Evolutionary conservation across 1,140 invertebrate genomes (phyloP).

Genomic region (Planococcus citri): DNA sequence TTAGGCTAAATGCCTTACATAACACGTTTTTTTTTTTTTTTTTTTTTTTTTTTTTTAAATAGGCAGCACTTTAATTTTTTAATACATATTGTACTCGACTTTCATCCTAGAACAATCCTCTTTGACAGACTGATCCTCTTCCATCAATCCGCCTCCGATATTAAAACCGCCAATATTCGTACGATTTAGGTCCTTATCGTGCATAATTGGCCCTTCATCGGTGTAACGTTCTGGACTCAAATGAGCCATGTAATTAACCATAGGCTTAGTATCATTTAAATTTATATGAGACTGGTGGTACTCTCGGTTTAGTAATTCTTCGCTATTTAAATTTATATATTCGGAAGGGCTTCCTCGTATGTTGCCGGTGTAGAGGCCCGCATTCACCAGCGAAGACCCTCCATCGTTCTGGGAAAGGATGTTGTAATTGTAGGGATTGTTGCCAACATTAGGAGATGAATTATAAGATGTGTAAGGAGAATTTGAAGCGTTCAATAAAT

Average conservation of each 20-base stretch:
- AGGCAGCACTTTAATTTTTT: not conserved
- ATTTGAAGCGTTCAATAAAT: slow-evolving; percentile 53
- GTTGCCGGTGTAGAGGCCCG: not conserved
- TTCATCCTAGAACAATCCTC: slow-evolving; percentile 4
- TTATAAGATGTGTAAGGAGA: slow-evolving; percentile 35
- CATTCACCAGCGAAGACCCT: slow-evolving; percentile 4
- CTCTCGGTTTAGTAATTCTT: slow-evolving; percentile 9
- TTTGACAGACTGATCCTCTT: slow-evolving; percentile 1
- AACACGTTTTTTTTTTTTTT: no score
- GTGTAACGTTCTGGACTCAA: not conserved
- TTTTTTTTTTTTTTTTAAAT: no score
- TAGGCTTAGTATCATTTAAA: slow-evolving; percentile 8
- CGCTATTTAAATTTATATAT: slow-evolving; percentile 12
- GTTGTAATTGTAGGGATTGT: slow-evolving; percentile 14
- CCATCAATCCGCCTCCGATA: not conserved
- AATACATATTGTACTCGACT: slow-evolving; percentile 17
- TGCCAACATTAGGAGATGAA: not conserved
- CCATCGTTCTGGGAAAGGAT: slow-evolving; percentile 8
- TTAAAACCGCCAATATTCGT: slow-evolving; percentile 4
- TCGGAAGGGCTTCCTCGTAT: slow-evolving; percentile 4
- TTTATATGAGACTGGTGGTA: slow-evolving; percentile 9
- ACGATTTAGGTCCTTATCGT: slow-evolving; percentile 4
- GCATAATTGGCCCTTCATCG: not conserved
- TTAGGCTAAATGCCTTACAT: no score
- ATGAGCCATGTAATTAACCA: slow-evolving; percentile 11